phyloP scores from a whole-genome alignment of 2,113 vertebrate species.

The Strix aluco region DNA sequence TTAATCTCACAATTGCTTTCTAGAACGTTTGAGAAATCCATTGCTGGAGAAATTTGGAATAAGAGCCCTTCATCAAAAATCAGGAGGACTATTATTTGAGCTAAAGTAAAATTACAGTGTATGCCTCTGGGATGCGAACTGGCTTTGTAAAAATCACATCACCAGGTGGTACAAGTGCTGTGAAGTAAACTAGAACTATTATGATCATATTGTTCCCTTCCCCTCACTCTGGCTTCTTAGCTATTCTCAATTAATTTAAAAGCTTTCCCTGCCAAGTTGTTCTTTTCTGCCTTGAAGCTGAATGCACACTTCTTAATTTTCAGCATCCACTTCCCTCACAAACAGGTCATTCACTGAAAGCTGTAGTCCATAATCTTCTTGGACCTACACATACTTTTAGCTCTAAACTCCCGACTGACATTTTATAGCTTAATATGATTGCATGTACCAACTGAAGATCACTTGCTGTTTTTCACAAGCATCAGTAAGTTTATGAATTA shows the following conservation, averaged over 20 bases:
- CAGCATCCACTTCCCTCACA: background rate
- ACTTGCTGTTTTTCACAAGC: background rate
- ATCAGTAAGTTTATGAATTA: background rate
- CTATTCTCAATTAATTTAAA: background rate
- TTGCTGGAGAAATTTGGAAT: background rate
- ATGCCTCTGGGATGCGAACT: background rate
- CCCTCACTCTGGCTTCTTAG: background rate
- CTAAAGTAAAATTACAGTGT: background rate
- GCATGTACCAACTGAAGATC: background rate
- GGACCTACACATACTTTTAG: background rate
- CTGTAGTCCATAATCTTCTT: background rate
- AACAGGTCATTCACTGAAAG: background rate
- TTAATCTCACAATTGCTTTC: background rate
- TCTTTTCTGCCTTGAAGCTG: background rate
- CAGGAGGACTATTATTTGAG: background rate
- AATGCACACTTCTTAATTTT: background rate
- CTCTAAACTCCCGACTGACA: background rate
- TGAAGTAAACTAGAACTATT: constrained; percentile 4
- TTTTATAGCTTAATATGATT: background rate
- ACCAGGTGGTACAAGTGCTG: background rate
- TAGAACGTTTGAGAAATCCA: background rate
- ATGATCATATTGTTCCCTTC: background rate
- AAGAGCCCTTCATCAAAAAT: background rate
- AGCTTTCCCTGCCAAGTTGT: background rate
- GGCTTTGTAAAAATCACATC: constrained; percentile 1